A percentile compares a stretch with the other conserved stretches of the same genome.
Evolutionary conservation across 2,888 invertebrate species (phyloP).

Genomic region (Stratiomys singularior): DNA sequence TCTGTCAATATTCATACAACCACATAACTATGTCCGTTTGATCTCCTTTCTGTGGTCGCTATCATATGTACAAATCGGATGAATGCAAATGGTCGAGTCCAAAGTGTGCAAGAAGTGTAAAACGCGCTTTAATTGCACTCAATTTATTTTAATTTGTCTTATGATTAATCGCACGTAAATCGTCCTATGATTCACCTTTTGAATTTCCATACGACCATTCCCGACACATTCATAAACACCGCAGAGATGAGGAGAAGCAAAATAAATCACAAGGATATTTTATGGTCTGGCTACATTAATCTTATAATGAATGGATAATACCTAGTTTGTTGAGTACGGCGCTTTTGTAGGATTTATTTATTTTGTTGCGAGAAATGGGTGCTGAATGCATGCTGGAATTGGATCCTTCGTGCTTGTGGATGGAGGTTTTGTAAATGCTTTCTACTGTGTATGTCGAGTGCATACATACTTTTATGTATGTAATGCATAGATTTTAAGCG

Average conservation of each 20-base stretch:
- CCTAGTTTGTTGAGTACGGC: neutral
- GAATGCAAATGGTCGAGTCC: conserved; percentile 19
- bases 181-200: conserved; percentile 49
- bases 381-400: too few relatives aligned
- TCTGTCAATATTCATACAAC: conserved; percentile 1
- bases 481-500: too few relatives aligned
- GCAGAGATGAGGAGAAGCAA: neutral
- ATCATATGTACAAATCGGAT: conserved; percentile 36
- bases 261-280: conserved; percentile 31
- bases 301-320: conserved; percentile 11
- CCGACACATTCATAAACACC: neutral
- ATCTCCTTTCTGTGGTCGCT: conserved; percentile 47
- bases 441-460: too few relatives aligned
- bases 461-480: too few relatives aligned
- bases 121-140: conserved; percentile 52
- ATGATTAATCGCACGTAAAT: conserved; percentile 52
- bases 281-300: conserved; percentile 11
- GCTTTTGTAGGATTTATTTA: too few relatives aligned
- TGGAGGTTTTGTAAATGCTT: too few relatives aligned
- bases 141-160: conserved; percentile 52
- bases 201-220: conserved; percentile 18
- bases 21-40: conserved; percentile 41
- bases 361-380: too few relatives aligned
- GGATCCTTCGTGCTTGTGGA: too few relatives aligned
- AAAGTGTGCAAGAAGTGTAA: conserved; percentile 47